phyloP scores from a whole-genome alignment of 2,888 invertebrate species.

The Schizotus pectinicornis region DNA sequence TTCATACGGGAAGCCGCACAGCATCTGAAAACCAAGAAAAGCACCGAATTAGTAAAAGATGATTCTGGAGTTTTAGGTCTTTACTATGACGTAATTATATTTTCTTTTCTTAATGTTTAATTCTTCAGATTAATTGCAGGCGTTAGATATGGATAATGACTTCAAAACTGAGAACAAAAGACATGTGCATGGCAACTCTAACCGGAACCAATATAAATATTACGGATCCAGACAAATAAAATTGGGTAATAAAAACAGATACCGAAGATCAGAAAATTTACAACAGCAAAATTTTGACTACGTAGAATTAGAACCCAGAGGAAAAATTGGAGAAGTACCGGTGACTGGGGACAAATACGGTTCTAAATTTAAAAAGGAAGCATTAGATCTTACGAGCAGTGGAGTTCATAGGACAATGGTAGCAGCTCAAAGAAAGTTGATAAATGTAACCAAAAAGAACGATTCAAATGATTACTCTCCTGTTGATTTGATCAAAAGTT shows the following conservation, averaged over 20 bases:
- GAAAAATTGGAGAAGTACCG: conserved; percentile 2
- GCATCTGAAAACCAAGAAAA: conserved; percentile 31
- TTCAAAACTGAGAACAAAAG: too few species aligned
- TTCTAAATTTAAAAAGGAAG: conserved; percentile 10
- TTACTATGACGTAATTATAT: too few species aligned
- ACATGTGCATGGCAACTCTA: too few species aligned
- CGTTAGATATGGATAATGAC: too few species aligned
- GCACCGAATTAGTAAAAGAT: background rate
- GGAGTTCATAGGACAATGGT: conserved; percentile 4
- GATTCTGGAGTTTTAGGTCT: too few species aligned
- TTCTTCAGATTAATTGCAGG: too few species aligned
- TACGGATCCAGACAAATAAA: too few species aligned
- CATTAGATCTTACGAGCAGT: background rate
- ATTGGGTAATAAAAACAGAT: too few species aligned
- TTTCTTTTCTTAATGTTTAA: too few species aligned
- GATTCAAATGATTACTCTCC: too few species aligned
- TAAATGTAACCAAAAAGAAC: background rate
- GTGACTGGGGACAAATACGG: background rate
- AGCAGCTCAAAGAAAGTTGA: background rate
- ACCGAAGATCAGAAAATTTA: background rate
- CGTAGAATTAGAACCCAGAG: background rate
- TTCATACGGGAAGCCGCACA: conserved; percentile 46
- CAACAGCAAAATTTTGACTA: background rate
- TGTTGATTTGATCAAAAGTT: too few species aligned
- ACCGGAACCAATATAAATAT: too few species aligned